Base-by-base conservation (phyloP, 2,888 invertebrate species). In the Machimus atricapillus region DNA sequence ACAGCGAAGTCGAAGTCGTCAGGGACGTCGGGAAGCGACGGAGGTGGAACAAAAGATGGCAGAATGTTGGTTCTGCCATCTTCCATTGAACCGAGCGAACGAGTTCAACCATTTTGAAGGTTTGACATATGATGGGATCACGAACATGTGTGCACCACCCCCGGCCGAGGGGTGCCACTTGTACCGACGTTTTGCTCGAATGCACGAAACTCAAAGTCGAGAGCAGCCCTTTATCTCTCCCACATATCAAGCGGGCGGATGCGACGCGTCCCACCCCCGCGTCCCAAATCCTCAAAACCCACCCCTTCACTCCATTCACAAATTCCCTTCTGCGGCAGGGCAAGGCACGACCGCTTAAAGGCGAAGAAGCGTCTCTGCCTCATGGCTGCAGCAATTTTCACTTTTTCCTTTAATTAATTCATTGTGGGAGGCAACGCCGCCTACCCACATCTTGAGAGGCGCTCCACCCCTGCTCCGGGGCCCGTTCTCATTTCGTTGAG, bases 41-140 rank as follows among this genome's bases (percentile, higher is more conserved):
- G 27, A 12, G 66, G 37, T 40, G 66, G 46, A 14, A 74, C 73
- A 74, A 34, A 66, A 74, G 85, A 74, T 74, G 85, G 74, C 73
- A 74, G 74, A 85, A n/a, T n/a, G 73, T 46, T 46, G 43, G 16
- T 31, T 85, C 74, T 76, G 14, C 77, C 86, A 86, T 86, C 77
- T 77, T 86, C 23, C 19, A 77, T 86, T 56, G 56, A 86, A 86
- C 76, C 37, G 31, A 40, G 56, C 12, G 52, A 85, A 76, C 37
- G 56, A 77, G 37, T 86, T 86, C 86, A 79, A 86, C 86, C 86
- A 86, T 86, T 86, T 86, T 86, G 86, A 86, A 78, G 40, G 23
- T 79, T 79, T 86, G 78, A 78, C 78, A 76, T 77, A 86, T 86
- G 86, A 86, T 86, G 86, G 86, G 86, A 86, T 86, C 52, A 86